These are phyloP conservation scores for Zosterops pallidus DNA, from an alignment of 2,113 vertebrate genomes.

Conservation along the genomic window DNA sequence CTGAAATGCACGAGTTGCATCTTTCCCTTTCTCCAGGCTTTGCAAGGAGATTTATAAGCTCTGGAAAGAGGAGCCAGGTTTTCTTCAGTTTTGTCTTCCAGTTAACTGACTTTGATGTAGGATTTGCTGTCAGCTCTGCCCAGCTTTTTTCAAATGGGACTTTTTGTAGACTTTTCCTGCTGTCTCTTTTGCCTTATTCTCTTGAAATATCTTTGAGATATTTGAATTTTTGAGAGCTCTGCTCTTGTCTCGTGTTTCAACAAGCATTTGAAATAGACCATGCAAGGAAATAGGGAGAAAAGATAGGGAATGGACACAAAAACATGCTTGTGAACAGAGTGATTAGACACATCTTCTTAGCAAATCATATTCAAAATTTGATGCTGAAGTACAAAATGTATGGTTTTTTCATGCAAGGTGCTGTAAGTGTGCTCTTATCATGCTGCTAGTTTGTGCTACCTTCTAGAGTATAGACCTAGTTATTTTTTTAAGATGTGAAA, in stretches of 20 bases:
- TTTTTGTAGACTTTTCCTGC: not conserved
- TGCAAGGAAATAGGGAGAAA: not conserved
- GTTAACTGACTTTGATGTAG: not conserved
- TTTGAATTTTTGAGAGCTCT: not conserved
- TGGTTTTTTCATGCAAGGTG: not conserved
- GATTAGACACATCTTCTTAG: not conserved
- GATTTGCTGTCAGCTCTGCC: not conserved
- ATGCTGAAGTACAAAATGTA: not conserved
- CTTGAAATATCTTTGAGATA: not conserved
- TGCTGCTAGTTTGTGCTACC: not conserved
- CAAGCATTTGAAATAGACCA: not conserved
- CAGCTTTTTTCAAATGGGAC: not conserved
- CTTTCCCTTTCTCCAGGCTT: not conserved
- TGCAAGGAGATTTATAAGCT: not conserved
- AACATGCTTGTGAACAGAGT: not conserved
- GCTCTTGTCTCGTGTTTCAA: not conserved
- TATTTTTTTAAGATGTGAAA: not conserved
- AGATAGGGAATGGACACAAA: not conserved
- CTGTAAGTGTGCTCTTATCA: not conserved
- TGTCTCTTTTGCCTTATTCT: not conserved
- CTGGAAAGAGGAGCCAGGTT: not conserved
- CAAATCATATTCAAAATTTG: not conserved
- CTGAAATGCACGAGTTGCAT: accelerated
- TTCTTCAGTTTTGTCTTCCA: not conserved
- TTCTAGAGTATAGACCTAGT: not conserved